phyloP scores from a whole-genome alignment of 2,888 invertebrate species.

The Mesorhabditis spiculigera region DNA sequence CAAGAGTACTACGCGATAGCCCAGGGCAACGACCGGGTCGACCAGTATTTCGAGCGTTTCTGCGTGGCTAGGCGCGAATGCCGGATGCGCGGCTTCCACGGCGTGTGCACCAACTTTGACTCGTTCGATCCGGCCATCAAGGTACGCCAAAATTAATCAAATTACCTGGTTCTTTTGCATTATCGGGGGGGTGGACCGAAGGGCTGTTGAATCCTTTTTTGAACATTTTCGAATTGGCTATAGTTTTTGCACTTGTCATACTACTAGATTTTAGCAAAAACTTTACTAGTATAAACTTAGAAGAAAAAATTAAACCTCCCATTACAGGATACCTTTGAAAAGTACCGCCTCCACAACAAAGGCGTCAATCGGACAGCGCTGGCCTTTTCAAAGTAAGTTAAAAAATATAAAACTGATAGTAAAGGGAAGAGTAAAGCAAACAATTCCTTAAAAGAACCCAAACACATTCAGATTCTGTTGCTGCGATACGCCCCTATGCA shows the following conservation, averaged over 20 bases:
- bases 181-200: no score
- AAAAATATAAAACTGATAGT: no score
- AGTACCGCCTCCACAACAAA: constrained; percentile 3
- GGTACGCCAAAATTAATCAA: no score
- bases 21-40: constrained; percentile 39
- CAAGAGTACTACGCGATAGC: constrained; percentile 40
- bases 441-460: no score
- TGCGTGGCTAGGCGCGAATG: constrained; percentile 40
- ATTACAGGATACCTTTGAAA: neutral
- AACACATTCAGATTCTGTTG: constrained; percentile 43
- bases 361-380: constrained; percentile 7
- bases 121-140: constrained; percentile 35
- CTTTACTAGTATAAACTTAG: no score
- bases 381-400: constrained; percentile 8
- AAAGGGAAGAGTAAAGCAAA: neutral
- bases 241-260: neutral
- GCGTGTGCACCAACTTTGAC: constrained; percentile 25
- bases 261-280: no score
- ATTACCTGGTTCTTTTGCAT: no score
- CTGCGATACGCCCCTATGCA: constrained; percentile 28
- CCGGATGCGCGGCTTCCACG: constrained; percentile 31
- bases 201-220: no score
- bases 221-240: no score
- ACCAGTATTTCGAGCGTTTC: constrained; percentile 43
- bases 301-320: neutral